These are phyloP conservation scores for Hesperia comma DNA, from an alignment of 2,888 invertebrate species.

Conservation along the genomic window DNA sequence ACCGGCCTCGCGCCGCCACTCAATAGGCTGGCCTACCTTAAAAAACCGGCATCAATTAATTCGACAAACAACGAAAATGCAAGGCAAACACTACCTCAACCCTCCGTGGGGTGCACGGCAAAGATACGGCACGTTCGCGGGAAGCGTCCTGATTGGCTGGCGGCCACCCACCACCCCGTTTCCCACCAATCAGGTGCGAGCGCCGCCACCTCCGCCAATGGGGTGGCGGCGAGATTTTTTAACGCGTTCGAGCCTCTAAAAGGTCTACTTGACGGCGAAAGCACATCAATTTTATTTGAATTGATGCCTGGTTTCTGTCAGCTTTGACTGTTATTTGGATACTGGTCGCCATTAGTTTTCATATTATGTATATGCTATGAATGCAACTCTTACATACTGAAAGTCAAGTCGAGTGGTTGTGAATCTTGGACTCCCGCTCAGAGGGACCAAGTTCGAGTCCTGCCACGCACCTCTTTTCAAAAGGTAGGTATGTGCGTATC, in stretches of 20 bases:
- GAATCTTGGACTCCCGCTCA: no score
- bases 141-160: constrained; percentile 59
- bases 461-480: no score
- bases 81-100: constrained; percentile 75
- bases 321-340: not conserved
- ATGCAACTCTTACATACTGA: no score
- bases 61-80: constrained; percentile 78
- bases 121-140: constrained; percentile 74
- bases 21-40: constrained; percentile 39
- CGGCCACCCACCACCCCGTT: constrained; percentile 53
- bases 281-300: constrained; percentile 27
- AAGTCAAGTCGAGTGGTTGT: no score
- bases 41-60: constrained; percentile 54
- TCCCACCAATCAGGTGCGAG: constrained; percentile 54
- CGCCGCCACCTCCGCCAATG: constrained; percentile 33
- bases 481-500: no score
- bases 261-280: constrained; percentile 24
- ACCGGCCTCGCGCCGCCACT: constrained; percentile 20
- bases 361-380: no score
- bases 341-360: no score
- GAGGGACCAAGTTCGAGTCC: no score
- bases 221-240: constrained; percentile 19
- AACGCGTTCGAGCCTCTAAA: constrained; percentile 16
- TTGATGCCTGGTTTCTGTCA: constrained; percentile 9
- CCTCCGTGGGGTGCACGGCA: constrained; percentile 61